These are phyloP conservation scores for Dendrocincla tyrannina DNA, from an alignment of 2,797 vertebrate species.

Conservation along the genomic window DNA sequence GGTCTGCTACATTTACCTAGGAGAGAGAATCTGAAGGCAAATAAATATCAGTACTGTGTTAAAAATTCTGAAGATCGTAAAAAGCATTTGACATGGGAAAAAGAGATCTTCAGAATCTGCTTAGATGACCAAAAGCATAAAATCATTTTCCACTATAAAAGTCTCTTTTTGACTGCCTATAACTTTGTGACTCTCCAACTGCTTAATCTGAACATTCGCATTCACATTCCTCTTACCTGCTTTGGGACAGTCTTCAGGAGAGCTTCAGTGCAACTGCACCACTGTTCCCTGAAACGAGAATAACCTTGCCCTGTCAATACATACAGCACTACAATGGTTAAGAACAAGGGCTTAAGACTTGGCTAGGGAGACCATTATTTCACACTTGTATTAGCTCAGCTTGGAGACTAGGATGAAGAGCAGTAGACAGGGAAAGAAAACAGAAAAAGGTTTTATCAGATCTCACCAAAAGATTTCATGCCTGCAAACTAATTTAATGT, in stretches of 20 bases:
- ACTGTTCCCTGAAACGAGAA: neutral
- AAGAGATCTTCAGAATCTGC: neutral
- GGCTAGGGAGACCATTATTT: neutral
- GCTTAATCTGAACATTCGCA: neutral
- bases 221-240: neutral
- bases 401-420: neutral
- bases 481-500: neutral
- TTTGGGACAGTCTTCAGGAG: neutral
- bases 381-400: neutral
- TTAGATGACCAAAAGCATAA: neutral
- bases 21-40: neutral
- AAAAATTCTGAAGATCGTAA: neutral
- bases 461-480: neutral
- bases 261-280: neutral
- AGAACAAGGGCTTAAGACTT: neutral
- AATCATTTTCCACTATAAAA: neutral
- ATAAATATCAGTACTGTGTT: neutral
- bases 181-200: neutral
- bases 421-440: neutral
- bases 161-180: neutral
- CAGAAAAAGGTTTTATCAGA: neutral
- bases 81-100: neutral
- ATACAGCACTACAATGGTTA: neutral
- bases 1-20: neutral
- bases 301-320: neutral